Conservation (phyloP, 64 coral and sea anemone species). For the Orbicella faveolata region DNA sequence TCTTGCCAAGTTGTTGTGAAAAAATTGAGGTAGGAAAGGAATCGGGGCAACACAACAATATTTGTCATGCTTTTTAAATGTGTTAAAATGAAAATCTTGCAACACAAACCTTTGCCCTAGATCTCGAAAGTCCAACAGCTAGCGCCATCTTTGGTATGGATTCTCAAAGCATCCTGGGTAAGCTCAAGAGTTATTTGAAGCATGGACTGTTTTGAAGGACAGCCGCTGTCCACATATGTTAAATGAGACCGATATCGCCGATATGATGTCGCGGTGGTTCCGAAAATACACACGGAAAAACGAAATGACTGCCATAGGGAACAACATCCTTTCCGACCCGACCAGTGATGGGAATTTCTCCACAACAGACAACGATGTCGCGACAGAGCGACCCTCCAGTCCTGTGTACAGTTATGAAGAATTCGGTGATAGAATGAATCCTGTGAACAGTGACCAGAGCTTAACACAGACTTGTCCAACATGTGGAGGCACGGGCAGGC, state of each 20-base stretch:
- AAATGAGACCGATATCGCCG: too few species aligned
- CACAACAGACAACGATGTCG: not conserved
- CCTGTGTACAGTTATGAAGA: slow-evolving; percentile 34
- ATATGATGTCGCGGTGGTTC: not conserved
- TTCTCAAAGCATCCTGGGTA: not conserved
- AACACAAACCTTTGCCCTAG: not conserved
- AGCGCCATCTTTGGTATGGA: not conserved
- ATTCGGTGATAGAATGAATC: slow-evolving; percentile 1
- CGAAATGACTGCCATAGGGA: not conserved
- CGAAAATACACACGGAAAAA: not conserved
- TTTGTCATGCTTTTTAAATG: too few species aligned
- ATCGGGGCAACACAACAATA: too few species aligned
- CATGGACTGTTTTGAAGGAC: not conserved
- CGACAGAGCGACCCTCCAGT: not conserved
- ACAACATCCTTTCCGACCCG: slow-evolving; percentile 40
- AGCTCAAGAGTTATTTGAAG: not conserved
- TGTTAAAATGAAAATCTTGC: not conserved
- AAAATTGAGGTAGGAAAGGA: too few species aligned
- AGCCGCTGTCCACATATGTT: not conserved
- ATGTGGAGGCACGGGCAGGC: slow-evolving; percentile 71
- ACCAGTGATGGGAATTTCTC: slow-evolving; percentile 15
- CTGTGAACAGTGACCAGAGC: not conserved
- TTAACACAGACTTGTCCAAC: slow-evolving; percentile 69
- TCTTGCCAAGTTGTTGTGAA: too few species aligned
- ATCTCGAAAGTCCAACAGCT: not conserved